Evolutionary conservation across 1,140 invertebrate species (phyloP).

Genomic region (Zaprionus inermis): DNA sequence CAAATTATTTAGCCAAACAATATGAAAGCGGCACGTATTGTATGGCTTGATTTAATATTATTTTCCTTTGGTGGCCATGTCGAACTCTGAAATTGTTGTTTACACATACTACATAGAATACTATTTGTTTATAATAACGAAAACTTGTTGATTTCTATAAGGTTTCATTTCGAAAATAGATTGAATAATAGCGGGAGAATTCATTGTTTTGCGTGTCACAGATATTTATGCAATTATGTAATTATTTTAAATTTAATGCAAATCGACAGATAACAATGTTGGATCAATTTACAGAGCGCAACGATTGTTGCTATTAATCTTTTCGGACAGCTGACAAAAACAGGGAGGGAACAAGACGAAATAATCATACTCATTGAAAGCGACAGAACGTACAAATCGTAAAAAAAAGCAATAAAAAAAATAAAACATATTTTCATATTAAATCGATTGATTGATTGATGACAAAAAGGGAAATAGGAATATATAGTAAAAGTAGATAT

Average conservation of each 20-base stretch:
- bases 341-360: slow-evolving; percentile 37
- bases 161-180: slow-evolving; percentile 53
- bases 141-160: slow-evolving; percentile 68
- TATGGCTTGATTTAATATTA: slow-evolving; percentile 53
- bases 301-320: slow-evolving; percentile 69
- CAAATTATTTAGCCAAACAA: slow-evolving; percentile 55
- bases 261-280: slow-evolving; percentile 62
- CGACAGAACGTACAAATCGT: slow-evolving; percentile 31
- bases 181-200: slow-evolving; percentile 33
- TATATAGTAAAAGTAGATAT: not conserved
- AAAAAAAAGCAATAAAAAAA: slow-evolving; percentile 13
- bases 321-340: slow-evolving; percentile 60
- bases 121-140: slow-evolving; percentile 66
- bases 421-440: slow-evolving; percentile 23
- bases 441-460: not conserved
- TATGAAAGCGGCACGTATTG: slow-evolving; percentile 47
- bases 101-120: slow-evolving; percentile 12
- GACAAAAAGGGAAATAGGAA: slow-evolving; percentile 1
- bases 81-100: slow-evolving; percentile 40
- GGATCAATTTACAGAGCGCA: slow-evolving; percentile 56
- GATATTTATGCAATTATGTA: slow-evolving; percentile 77
- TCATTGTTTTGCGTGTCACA: slow-evolving; percentile 65
- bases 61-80: slow-evolving; percentile 41
- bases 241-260: slow-evolving; percentile 67
- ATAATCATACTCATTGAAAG: slow-evolving; percentile 45